Evolutionary conservation across 2,113 vertebrate genomes (phyloP), one percentile per base, ranked within the genome.

Genomic region (Rhynchomys soricoides): DNA sequence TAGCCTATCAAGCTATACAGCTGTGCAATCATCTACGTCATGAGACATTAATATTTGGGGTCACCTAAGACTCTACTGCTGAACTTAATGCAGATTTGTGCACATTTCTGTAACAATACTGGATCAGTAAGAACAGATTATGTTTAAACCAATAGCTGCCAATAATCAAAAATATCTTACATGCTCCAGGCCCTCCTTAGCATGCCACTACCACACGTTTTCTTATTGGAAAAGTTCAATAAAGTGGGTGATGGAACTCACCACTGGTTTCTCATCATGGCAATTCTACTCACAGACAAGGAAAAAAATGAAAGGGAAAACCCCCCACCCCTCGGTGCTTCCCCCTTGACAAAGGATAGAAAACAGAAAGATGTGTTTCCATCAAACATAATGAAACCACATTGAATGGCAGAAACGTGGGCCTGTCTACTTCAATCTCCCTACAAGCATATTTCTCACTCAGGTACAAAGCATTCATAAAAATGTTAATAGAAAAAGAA

Each of bases 401-500:
- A 59, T 37, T 82, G 57, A 79, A 2, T 16, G 29, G 4, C 11
- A 52, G 82, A 71, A 62, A 75, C 0, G 34, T 0, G 10, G 34
- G 34, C 11, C 29, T 19, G 7, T 62, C 87, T 52, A 59, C 40
- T 64, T 40, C 10, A 71, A 70, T 55, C 73, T 73, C 68, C 93
- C 81, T 55, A 37, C 16, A 4, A 1, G 11, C 1, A 64, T 43
- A 29, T 48, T 17, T 17, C 21, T 59, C 37, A 52, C 85, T n/a
- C 59, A 73, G 0, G 31, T 40, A 90, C 89, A 92, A 92, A 96
- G 87, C 50, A 73, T 40, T 68, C 66, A 71, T 83, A 94, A 94
- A 94, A 73, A 12, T 22, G 26, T 83, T 62, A 90, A 91, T 86
- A 97, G 96, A 74, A 88, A 97, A 88, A 87, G 88, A 86, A 26